Base-by-base conservation (phyloP, 2,113 vertebrate species). In the Chaetodon trifascialis region DNA sequence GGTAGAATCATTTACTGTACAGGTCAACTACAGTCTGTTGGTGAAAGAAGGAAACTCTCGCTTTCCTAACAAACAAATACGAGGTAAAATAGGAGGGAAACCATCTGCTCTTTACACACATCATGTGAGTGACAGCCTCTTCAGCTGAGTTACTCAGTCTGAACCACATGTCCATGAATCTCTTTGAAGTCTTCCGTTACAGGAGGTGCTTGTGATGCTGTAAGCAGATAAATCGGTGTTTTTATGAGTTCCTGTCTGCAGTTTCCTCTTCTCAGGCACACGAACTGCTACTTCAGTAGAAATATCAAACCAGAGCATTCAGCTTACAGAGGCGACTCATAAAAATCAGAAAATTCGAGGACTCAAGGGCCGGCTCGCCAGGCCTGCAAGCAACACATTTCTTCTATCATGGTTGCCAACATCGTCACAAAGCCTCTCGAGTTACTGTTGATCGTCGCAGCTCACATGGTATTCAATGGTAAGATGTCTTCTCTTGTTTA, bases 241-340 rank as follows among this genome's bases (percentile, higher is more conserved):
- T 7, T 17, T 68, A 59, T 51, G 42, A 86, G 85, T 92, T 93
- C 89, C 92, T 93, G 89, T 65, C 73, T 44, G 11, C 82, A 59
- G 65, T 89, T 84, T 89, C 87, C 79, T 90, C 77, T 69, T 21
- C 38, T 68, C 44, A 78, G 63, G 7, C 42, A 52, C 17, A 49
- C 59, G 82, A 17, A 52, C 74, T 71, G 63, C 67, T 78, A 11
- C 64, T 65, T 68, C 2, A 4, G 34, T 25, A 23, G 44, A 72
- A 68, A 73, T 12, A 55, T 42, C 75, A 49, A 67, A 46, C 60
- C 11, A 30, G 42, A 71, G n/a, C 7, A 58, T 34, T 83, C 38
- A 70, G n/a, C 11, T 56, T 4, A 63, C 7, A 10, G 10, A 51
- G 68, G 42, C 58, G 38, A 4, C 15, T 49, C 15, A 40, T 7